Evolutionary conservation across 1,140 invertebrate species (phyloP), one percentile per base, ranked within the genome.

Genomic region (Hydropsyche tenuis): DNA sequence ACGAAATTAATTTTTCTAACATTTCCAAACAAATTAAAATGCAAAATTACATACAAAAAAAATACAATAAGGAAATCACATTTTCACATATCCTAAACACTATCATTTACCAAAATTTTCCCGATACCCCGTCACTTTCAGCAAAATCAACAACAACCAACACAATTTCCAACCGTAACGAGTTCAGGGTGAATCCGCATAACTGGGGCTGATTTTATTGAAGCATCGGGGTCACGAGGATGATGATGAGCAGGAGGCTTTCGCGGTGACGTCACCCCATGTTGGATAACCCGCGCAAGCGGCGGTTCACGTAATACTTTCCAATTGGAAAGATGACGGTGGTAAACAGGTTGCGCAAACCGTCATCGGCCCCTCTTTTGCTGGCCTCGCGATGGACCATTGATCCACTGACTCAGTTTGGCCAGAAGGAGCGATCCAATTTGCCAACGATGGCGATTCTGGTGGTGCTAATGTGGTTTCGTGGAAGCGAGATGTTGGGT

Each of bases 301-400:
- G 64, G 20, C 37, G n/a, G 42, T 16, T 68, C 65, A 48, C 65
- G 65, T 68, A 68, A 68, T 68, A 68, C 65, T 68, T 68, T 68
- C 65, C 65, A 68, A 68, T 68, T 68, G 65, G 65, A 68, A 68
- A 68, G 65, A 68, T 18, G 56, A 23, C 22, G 56, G 22, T 48
- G 45, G 45, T 68, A 68, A 68, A 68, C 65, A 48, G 65, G 65
- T 68, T 68, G 65, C 43, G 45, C 45, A 46, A 68, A 46, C 45
- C 63, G 20, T 27, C 56, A 60, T 25, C 56, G 22, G 7, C 51
- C 22, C 20, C 51, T 53, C 20, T n/a, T n/a, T 53, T 53, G 45
- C 45, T 16, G 45, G 45, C 48, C 48, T 20, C 48, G 48, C 16
- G 16, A 16, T 53, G 9, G 9, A 53, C 20, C 56, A 27, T 25